Evolutionary conservation across 1,140 invertebrate genomes (phyloP), one percentile per base, ranked within the genome.

Genomic region (Nylanderia fulva): DNA sequence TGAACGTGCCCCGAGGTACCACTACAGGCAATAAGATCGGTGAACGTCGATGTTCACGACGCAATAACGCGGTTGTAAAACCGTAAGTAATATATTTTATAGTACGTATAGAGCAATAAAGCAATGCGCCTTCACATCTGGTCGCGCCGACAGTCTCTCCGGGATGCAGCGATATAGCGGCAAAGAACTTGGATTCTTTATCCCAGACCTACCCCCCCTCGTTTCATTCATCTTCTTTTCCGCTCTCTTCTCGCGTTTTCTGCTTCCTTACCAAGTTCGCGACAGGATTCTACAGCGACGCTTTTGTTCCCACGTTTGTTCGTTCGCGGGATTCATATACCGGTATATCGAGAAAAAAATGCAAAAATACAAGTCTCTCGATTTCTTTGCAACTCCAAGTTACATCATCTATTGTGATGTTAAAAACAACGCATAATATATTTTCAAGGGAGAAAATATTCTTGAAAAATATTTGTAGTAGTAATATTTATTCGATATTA

Each of bases 51-150:
- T 85, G 87, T 85, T 87, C 83, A 66, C 75, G 69, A 74, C 7
- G 83, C 87, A 88, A 76, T 88, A 88, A 88, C 85, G 77, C 60
- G 66, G 33, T 24, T 88, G 79, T 88, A 88, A 85, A 82, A 76
- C 52, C 83, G 45, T 88, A 85, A 80, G 85, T 87, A 87, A 87
- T 75, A 87, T 63, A 87, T 72, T 88, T 88, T 76, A 88, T 85
- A 82, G 86, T 88, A 85, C 54, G 24, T 75, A 68, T 27, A 69
- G 45, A 48, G 21, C 83, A 87, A 85, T 88, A 88, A 88, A 88
- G 74, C 87, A 85, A 69, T 45, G 72, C 33, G 9, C 42, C 29
- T 77, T 24, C 61, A 45, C 86, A 88, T 88, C 87, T 87, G 82
- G 86, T 45, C 79, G 75, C 68, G 72, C 68, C 60, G 36, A 45